These are phyloP conservation scores for Escarpia spicata DNA, from an alignment of 2,888 invertebrate genomes.

Conservation along the genomic window DNA sequence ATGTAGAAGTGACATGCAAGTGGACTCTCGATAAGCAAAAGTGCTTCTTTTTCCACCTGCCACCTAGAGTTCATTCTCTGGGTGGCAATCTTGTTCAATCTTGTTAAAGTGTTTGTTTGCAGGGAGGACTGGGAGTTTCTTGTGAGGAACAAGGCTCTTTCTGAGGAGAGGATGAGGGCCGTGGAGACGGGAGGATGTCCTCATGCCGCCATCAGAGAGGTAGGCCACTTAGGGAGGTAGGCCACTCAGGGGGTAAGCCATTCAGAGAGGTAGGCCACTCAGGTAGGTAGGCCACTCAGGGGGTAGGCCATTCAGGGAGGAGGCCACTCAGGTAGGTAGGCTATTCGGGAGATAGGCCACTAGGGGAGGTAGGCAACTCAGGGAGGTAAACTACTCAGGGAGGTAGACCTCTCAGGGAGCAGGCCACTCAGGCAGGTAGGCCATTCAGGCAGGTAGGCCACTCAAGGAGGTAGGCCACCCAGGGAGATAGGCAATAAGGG, in stretches of 20 bases:
- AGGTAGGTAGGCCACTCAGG: slow-evolving; percentile 50
- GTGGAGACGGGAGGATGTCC: slow-evolving; percentile 64
- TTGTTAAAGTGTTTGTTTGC: too few species aligned
- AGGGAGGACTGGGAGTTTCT: slow-evolving; percentile 64
- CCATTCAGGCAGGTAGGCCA: neutral
- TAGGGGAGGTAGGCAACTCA: neutral
- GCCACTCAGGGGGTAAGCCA: slow-evolving; percentile 53
- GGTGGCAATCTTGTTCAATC: too few species aligned
- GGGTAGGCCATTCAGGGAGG: slow-evolving; percentile 41
- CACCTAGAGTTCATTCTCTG: too few species aligned
- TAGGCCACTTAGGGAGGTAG: slow-evolving; percentile 50
- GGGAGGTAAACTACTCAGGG: neutral
- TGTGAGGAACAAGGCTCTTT: slow-evolving; percentile 57
- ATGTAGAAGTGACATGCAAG: neutral
- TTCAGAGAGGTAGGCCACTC: neutral
- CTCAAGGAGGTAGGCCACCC: slow-evolving; percentile 30
- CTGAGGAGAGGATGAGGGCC: slow-evolving; percentile 57
- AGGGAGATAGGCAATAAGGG: slow-evolving; percentile 47
- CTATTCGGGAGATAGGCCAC: neutral
- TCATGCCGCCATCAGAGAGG: slow-evolving; percentile 60
- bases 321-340: neutral
- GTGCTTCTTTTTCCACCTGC: too few species aligned
- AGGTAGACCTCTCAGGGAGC: neutral
- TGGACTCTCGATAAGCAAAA: too few species aligned
- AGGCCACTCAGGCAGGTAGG: neutral